Evolutionary conservation across 2,797 vertebrate genomes (phyloP).

Genomic region (Anisognathus igniventris): DNA sequence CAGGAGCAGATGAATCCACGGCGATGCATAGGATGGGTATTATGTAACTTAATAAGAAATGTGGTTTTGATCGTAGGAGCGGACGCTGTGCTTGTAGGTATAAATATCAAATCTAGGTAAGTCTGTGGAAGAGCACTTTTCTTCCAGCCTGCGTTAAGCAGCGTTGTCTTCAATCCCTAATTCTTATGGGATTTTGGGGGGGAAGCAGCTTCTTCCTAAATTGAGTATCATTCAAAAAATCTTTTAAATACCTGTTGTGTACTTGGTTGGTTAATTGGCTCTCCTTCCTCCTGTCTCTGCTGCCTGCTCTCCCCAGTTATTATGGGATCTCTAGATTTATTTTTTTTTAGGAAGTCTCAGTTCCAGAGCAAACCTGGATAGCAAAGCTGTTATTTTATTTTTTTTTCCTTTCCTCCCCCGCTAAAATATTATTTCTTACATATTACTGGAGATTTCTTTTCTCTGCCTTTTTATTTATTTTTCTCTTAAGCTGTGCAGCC

Average conservation of each 20-base stretch:
- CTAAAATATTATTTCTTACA: neutral
- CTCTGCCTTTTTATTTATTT: neutral
- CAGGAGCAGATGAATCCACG: slow-evolving; percentile 57
- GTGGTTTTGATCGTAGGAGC: slow-evolving; percentile 43
- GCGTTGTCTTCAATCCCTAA: slow-evolving; percentile 29
- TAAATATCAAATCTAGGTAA: slow-evolving; percentile 37
- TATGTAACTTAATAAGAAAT: slow-evolving; percentile 70
- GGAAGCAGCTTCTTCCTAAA: slow-evolving; percentile 47
- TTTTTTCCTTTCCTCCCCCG: rapidly evolving
- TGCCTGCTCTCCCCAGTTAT: neutral
- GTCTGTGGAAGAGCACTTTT: slow-evolving; percentile 31
- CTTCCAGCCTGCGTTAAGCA: neutral
- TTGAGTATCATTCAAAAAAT: neutral
- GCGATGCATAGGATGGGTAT: slow-evolving; percentile 21
- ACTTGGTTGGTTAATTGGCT: neutral
- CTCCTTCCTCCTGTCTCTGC: neutral
- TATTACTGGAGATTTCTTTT: neutral
- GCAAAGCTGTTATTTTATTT: neutral
- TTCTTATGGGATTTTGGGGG: slow-evolving; percentile 23
- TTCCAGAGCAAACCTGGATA: neutral
- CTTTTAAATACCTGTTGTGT: slow-evolving; percentile 58
- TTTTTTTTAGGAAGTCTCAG: neutral
- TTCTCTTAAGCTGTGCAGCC: neutral
- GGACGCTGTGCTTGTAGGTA: slow-evolving; percentile 26
- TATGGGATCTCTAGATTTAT: neutral